phyloP scores from a whole-genome alignment of 2,888 invertebrate species.

The Micoletzkya japonica region DNA sequence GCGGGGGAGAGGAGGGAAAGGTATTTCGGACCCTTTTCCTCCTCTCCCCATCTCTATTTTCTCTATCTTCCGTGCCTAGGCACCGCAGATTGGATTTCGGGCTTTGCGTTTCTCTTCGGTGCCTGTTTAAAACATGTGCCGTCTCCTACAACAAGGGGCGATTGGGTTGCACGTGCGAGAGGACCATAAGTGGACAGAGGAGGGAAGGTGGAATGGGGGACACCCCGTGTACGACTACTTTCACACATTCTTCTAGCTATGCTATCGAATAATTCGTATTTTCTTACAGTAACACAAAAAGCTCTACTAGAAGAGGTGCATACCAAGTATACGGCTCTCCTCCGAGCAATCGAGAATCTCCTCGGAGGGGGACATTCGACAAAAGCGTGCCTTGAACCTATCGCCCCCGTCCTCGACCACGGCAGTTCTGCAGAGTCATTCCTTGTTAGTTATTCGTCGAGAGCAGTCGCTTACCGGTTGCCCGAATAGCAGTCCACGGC shows the following conservation, averaged over 20 bases:
- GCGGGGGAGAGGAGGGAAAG: background rate
- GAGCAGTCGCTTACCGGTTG: background rate
- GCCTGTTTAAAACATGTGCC: too few species aligned
- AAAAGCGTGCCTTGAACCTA: constrained; percentile 43
- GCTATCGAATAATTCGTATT: too few species aligned
- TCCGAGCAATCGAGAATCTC: constrained; percentile 35
- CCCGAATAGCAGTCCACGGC: constrained; percentile 35
- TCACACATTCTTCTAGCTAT: too few species aligned
- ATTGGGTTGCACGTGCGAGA: background rate
- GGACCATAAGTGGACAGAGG: background rate
- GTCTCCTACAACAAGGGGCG: background rate
- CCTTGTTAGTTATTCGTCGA: background rate
- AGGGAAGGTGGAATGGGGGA: background rate
- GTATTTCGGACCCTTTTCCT: too few species aligned
- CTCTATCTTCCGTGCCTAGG: too few species aligned
- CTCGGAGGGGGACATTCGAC: constrained; percentile 28
- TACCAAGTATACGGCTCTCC: constrained; percentile 32
- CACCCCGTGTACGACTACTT: background rate
- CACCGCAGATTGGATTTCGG: too few species aligned
- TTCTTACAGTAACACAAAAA: too few species aligned
- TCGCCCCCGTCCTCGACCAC: constrained; percentile 36
- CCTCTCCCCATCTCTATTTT: background rate
- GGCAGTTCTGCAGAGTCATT: constrained; percentile 12
- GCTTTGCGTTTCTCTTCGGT: too few species aligned
- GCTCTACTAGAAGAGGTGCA: too few species aligned